phyloP scores from a whole-genome alignment of 2,888 invertebrate species.

The Nipponacmea schrenckii region DNA sequence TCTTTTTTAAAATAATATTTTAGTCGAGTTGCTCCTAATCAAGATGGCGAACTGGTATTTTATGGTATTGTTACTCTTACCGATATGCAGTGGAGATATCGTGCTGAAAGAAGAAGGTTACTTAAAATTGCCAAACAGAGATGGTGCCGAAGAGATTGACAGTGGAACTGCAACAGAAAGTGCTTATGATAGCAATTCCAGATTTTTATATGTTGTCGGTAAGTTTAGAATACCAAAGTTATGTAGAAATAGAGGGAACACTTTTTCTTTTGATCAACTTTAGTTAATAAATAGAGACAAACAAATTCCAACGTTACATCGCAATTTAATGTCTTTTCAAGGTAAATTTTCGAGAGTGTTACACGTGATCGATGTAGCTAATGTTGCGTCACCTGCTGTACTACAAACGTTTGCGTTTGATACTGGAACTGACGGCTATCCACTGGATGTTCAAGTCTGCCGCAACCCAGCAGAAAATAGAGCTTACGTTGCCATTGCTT shows the following conservation, averaged over 20 bases:
- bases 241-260: no score
- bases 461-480: not conserved
- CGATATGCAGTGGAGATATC: not conserved
- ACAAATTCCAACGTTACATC: no score
- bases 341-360: constrained; percentile 10
- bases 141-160: constrained; percentile 3
- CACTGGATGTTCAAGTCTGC: constrained; percentile 16
- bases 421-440: constrained; percentile 1
- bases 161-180: constrained; percentile 14
- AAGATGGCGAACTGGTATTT: not conserved
- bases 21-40: not conserved
- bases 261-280: no score
- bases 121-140: constrained; percentile 11
- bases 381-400: constrained; percentile 2
- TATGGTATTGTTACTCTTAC: not conserved
- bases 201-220: constrained; percentile 17
- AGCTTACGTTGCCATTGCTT: constrained; percentile 12
- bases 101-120: constrained; percentile 11
- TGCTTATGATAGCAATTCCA: constrained; percentile 2
- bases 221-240: not conserved
- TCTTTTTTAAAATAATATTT: no score
- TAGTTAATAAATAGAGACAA: no score
- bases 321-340: not conserved
- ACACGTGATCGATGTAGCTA: constrained; percentile 4
- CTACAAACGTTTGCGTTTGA: constrained; percentile 6